Conservation (phyloP, 2,888 invertebrate species). For the Petrophora chlorosata region DNA sequence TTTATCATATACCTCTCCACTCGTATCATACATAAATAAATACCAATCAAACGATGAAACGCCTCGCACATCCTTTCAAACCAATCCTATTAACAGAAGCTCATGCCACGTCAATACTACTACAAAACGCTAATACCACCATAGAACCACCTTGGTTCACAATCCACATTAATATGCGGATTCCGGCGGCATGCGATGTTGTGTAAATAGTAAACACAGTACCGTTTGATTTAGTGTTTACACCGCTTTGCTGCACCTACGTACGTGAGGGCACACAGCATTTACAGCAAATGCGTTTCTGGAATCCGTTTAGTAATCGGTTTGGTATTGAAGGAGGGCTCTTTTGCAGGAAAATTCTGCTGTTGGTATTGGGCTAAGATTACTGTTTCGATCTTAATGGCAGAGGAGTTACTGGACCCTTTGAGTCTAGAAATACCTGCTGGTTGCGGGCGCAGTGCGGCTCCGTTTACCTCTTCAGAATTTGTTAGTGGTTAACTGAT, state of each 20-base stretch:
- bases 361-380: no score
- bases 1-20: no score
- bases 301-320: constrained; percentile 20
- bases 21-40: no score
- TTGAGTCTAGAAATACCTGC: no score
- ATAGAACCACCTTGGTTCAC: constrained; percentile 21
- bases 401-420: no score
- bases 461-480: no score
- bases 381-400: no score
- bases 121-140: neutral
- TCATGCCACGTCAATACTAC: constrained; percentile 1
- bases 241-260: constrained; percentile 32
- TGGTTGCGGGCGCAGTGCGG: no score
- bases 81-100: neutral
- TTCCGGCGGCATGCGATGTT: constrained; percentile 46
- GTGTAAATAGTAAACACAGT: constrained; percentile 62
- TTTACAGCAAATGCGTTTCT: constrained; percentile 14
- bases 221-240: constrained; percentile 59
- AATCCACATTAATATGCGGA: constrained; percentile 57
- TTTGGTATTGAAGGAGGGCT: neutral
- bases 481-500: no score
- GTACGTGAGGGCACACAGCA: constrained; percentile 24
- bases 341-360: no score
- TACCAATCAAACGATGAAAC: no score
- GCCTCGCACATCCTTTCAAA: no score